A percentile compares a stretch with the other conserved stretches of the same genome.
These are phyloP conservation scores for Byasa hedistus DNA, from an alignment of 2,888 invertebrate species.

Conservation along the genomic window DNA sequence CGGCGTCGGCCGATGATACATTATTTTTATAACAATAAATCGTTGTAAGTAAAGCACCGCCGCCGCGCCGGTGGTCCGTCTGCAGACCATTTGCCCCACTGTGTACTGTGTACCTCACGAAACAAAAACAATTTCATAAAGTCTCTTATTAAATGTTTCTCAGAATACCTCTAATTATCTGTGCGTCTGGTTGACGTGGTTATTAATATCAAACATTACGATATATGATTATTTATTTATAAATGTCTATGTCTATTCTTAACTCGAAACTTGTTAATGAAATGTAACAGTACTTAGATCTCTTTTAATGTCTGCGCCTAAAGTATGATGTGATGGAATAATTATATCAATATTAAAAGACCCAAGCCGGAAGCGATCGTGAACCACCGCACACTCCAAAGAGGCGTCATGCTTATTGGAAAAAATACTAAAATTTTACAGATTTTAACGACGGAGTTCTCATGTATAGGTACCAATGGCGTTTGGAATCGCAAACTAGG, in stretches of 20 bases:
- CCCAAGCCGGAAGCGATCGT: no score
- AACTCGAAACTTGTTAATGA: neutral
- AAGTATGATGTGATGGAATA: no score
- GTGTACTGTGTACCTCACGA: conserved; percentile 18
- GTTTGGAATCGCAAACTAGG: no score
- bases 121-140: conserved; percentile 34
- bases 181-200: neutral
- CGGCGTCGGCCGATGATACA: conserved; percentile 71
- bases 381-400: no score
- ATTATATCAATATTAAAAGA: no score
- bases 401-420: no score
- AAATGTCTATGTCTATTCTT: neutral
- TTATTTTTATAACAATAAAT: conserved; percentile 81
- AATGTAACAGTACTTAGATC: no score
- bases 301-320: no score
- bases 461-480: no score
- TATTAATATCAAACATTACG: neutral
- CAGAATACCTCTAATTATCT: conserved; percentile 3
- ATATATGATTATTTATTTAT: neutral
- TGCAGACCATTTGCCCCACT: conserved; percentile 33
- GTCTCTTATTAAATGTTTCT: conserved; percentile 34
- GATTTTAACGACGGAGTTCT: no score
- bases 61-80: conserved; percentile 66
- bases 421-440: no score
- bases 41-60: conserved; percentile 76